Evolutionary conservation across 2,888 invertebrate genomes (phyloP).

Genomic region (Lathronympha strigana): DNA sequence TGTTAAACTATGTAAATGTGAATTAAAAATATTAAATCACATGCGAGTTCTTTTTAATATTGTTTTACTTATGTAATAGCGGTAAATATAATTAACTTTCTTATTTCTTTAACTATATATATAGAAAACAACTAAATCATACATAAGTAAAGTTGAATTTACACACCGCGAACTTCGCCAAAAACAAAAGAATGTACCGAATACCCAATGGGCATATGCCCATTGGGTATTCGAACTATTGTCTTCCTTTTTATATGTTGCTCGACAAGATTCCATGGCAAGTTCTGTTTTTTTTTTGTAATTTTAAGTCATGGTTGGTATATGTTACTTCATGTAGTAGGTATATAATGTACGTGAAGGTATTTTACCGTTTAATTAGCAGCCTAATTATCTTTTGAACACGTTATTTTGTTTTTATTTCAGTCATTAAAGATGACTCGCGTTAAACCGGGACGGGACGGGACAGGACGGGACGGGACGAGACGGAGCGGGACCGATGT

Average conservation of each 20-base stretch:
- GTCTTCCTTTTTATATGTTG: constrained; percentile 2
- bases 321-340: not conserved
- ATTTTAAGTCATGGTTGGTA: not conserved
- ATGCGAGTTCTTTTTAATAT: no score
- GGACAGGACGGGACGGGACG: no score
- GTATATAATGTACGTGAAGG: not conserved
- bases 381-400: not conserved
- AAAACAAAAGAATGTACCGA: not conserved
- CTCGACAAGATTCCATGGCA: not conserved
- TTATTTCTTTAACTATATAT: no score
- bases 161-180: not conserved
- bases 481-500: no score
- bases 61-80: no score
- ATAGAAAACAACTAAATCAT: not conserved
- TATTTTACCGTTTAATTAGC: not conserved
- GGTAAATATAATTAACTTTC: no score
- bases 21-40: no score
- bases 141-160: not conserved
- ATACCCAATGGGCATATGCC: no score
- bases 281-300: not conserved
- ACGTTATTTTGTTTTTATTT: no score
- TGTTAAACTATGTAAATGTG: no score
- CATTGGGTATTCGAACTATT: not conserved
- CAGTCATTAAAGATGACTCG: no score
- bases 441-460: no score